Evolutionary conservation across 2,888 invertebrate species (phyloP).

Genomic region (Ectemnius lituratus): DNA sequence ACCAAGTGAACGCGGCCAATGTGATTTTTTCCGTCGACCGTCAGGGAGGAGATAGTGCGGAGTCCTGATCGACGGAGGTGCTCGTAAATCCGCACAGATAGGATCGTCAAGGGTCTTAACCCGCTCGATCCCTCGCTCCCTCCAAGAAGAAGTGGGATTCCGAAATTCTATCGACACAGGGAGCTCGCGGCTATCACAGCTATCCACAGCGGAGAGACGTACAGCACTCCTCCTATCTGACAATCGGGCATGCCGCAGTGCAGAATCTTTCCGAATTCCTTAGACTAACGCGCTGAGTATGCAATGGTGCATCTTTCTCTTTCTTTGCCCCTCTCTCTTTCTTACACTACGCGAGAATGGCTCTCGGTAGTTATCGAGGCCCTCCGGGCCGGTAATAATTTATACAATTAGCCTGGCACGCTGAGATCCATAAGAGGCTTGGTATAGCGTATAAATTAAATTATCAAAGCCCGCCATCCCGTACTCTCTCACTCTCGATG

Average conservation of each 20-base stretch:
- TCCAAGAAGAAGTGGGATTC: constrained; percentile 24
- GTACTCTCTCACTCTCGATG: constrained; percentile 23
- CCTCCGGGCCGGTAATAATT: constrained; percentile 56
- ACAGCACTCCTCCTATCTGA: constrained; percentile 1
- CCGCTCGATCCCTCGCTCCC: not conserved
- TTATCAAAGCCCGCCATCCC: constrained; percentile 61
- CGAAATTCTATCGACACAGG: constrained; percentile 38
- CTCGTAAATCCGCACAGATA: constrained; percentile 54
- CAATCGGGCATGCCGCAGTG: not conserved
- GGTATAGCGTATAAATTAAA: constrained; percentile 61
- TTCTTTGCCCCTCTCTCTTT: constrained; percentile 24
- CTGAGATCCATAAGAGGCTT: constrained; percentile 47
- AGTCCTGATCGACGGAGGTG: constrained; percentile 32
- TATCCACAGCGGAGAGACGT: constrained; percentile 14
- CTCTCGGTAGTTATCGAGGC: constrained; percentile 41
- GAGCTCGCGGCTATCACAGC: constrained; percentile 23
- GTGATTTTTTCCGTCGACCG: constrained; percentile 17
- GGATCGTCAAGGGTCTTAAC: constrained; percentile 15
- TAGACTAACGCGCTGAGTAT: no score
- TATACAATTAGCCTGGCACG: constrained; percentile 66
- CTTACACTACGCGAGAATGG: constrained; percentile 31
- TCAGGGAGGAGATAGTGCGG: not conserved
- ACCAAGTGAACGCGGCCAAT: constrained; percentile 20
- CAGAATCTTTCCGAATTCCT: not conserved
- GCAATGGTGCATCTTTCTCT: not conserved